Conservation (phyloP, 2,113 vertebrate genomes). For the Vulpes vulpes region DNA sequence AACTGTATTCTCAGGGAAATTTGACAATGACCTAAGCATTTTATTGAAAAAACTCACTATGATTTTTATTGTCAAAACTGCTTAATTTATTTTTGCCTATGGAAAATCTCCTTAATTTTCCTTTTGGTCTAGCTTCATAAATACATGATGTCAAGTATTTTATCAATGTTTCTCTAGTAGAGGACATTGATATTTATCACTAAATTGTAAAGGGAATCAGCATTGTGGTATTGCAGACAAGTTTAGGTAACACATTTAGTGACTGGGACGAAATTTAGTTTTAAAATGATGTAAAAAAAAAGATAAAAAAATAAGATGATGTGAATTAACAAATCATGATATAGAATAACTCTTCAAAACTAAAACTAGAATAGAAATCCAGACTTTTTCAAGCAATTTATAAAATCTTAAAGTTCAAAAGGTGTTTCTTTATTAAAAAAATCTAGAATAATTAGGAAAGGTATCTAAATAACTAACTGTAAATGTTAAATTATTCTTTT, state of each 20-base stretch:
- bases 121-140: slow-evolving; percentile 11
- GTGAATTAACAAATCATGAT: background rate
- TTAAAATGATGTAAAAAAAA: background rate
- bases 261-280: slow-evolving; percentile 31
- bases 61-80: too few species aligned
- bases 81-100: too few species aligned
- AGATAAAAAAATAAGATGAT: background rate
- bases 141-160: background rate
- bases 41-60: background rate
- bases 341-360: slow-evolving; percentile 54
- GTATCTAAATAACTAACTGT: background rate
- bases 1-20: slow-evolving; percentile 38
- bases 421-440: background rate
- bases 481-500: background rate
- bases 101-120: background rate
- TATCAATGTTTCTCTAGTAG: background rate
- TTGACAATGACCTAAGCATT: slow-evolving; percentile 21
- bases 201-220: background rate
- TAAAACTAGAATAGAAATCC: slow-evolving; percentile 37
- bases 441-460: background rate
- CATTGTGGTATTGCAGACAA: slow-evolving; percentile 17
- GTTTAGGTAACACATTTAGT: slow-evolving; percentile 27
- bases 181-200: background rate
- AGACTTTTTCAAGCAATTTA: background rate
- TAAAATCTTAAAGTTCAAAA: slow-evolving; percentile 5